phyloP scores from a whole-genome alignment of 2,113 vertebrate species.

The Silurus glanis region DNA sequence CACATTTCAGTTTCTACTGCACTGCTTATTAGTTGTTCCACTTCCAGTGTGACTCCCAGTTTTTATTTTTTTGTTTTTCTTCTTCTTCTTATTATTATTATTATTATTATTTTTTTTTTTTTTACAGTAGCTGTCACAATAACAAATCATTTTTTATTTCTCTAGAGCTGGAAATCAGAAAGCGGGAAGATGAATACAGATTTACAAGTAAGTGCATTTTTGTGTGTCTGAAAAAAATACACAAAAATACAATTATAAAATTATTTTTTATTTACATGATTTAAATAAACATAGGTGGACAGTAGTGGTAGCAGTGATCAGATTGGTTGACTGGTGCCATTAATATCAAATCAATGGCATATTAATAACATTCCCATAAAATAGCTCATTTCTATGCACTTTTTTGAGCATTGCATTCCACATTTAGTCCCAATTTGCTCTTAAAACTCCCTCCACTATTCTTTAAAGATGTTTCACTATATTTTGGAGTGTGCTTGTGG shows the following conservation, averaged over 20 bases:
- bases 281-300: background rate
- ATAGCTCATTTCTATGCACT: background rate
- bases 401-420: too few relatives aligned
- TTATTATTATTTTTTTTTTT: background rate
- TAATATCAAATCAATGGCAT: background rate
- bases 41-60: background rate
- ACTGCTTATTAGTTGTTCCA: background rate
- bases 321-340: too few relatives aligned
- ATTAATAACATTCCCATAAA: background rate
- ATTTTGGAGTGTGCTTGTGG: too few relatives aligned
- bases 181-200: slow-evolving; percentile 91
- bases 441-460: too few relatives aligned
- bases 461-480: too few relatives aligned
- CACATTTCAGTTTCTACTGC: background rate
- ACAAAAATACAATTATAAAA: background rate
- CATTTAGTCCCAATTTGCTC: too few relatives aligned
- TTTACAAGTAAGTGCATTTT: slow-evolving; percentile 85
- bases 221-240: background rate
- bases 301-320: background rate
- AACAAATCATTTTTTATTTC: slow-evolving; percentile 68
- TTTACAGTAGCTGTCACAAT: background rate
- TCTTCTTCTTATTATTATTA: too few relatives aligned
- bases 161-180: slow-evolving; percentile 90
- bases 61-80: too few relatives aligned
- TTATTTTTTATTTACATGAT: background rate